Evolutionary conservation across 2,888 invertebrate species (phyloP).

Genomic region (Tachina fera): DNA sequence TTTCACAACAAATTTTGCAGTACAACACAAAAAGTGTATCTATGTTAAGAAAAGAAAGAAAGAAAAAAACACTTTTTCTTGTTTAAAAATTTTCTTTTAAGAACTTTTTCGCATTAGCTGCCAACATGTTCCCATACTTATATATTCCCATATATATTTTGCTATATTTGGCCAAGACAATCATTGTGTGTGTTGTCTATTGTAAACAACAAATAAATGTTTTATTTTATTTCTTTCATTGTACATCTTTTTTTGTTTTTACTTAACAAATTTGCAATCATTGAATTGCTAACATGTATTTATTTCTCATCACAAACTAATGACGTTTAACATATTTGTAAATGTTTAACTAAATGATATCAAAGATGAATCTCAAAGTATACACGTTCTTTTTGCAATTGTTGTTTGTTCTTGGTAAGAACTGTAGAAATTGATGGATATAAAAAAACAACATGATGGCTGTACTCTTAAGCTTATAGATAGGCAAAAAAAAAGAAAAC

Average conservation of each 20-base stretch:
- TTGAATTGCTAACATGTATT: slow-evolving; percentile 65
- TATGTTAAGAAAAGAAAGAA: not conserved
- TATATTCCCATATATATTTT: slow-evolving; percentile 38
- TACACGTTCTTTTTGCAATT: not conserved
- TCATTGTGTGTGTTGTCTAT: slow-evolving; percentile 35
- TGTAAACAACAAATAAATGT: slow-evolving; percentile 32
- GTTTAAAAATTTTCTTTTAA: not conserved
- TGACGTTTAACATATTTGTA: slow-evolving; percentile 70
- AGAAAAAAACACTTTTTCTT: slow-evolving; percentile 12
- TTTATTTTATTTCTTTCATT: not conserved
- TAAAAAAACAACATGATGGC: slow-evolving; percentile 23
- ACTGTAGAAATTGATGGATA: slow-evolving; percentile 43
- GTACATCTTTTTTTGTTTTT: slow-evolving; percentile 23
- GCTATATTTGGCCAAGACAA: slow-evolving; percentile 53
- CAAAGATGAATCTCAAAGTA: slow-evolving; percentile 54
- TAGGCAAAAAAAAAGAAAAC: not conserved
- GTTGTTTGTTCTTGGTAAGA: slow-evolving; percentile 1
- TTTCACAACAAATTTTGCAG: too few species aligned
- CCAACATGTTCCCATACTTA: slow-evolving; percentile 46
- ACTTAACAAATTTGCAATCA: slow-evolving; percentile 63
- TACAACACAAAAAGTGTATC: not conserved
- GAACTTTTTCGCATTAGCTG: not conserved
- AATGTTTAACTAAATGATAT: slow-evolving; percentile 67
- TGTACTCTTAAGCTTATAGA: slow-evolving; percentile 26
- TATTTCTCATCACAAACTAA: slow-evolving; percentile 67